Evolutionary conservation across 2,888 invertebrate genomes (phyloP), one percentile per base, ranked within the genome.

Genomic region (Caenorhabditis angaria): DNA sequence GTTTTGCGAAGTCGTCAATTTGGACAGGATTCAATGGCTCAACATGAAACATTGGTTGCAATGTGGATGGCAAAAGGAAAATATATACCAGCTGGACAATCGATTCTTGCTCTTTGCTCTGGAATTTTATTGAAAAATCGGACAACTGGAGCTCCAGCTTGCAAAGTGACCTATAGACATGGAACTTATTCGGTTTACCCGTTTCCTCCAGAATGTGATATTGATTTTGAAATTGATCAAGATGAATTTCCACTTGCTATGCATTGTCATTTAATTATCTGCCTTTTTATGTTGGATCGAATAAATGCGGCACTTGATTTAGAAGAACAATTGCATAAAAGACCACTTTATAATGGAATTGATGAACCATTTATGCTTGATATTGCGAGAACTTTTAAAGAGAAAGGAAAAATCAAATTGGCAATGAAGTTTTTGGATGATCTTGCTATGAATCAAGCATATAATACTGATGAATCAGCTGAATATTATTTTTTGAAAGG

Each of bases 1-100:
- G 79, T 86, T 22, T 65, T 82, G 35, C 68, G 86, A 50, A 77
- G 82, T 53, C 53, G 73, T 27, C 81, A 85, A 53, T 85, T 84
- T 55, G 76, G 76, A 25, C 62, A 76, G 64, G 41, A 67, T 4
- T 76, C 80, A 0, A 59, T 48, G 0, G 47, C 56, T 10, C 83
- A 83, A 50, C 81, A 80, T 51, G 78, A 83, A 24, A 80, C 80
- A 8, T 71, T 85, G 8, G 64, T 83, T 8, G 70, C 80, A 76
- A 65, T 66, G 68, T 60, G 25, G 27, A 32, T 83, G 55, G 60
- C 63, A 24, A 80, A 77, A 51, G 72, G 65, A 20, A 72, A 74
- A 41, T 85, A 67, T 61, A 65, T 65, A 24, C 80, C 82, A 25
- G 82, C 82, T 18, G 78, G 75, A 25, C 82, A 82, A 50, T 82